Percentiles rank a stretch among this genome's conserved stretches.
These are phyloP conservation scores for Myotis yumanensis DNA, from an alignment of 2,113 vertebrate species.

Conservation along the genomic window DNA sequence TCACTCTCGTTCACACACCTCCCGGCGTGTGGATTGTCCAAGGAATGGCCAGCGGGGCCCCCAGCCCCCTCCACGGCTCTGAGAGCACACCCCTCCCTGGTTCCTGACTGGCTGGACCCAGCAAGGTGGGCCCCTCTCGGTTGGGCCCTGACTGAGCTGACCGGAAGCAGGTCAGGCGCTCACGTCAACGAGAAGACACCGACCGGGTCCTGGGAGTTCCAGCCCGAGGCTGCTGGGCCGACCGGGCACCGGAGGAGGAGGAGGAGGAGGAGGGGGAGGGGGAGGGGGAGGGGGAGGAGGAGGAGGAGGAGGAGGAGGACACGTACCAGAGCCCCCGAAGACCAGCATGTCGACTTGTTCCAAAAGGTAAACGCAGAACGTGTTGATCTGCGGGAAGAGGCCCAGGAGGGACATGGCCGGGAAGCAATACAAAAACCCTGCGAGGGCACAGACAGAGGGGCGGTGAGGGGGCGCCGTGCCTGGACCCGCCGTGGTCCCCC, in stretches of 20 bases:
- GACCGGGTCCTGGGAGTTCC: too few species aligned
- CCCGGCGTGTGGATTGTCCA: background rate
- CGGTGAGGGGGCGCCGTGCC: rapidly evolving
- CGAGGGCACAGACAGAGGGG: constrained; percentile 19
- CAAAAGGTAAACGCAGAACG: constrained; percentile 94
- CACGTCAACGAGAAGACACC: background rate
- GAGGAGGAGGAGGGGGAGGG: background rate
- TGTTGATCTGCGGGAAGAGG: constrained; percentile 98
- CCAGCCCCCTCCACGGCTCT: too few species aligned
- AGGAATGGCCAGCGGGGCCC: background rate
- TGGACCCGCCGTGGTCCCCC: rapidly evolving
- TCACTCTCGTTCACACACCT: background rate
- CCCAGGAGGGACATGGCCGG: constrained; percentile 95
- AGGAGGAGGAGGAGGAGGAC: background rate
- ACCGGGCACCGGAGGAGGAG: background rate
- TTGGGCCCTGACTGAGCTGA: background rate
- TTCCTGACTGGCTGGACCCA: background rate
- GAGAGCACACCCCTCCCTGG: rapidly evolving
- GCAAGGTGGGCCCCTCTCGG: rapidly evolving
- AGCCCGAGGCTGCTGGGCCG: background rate
- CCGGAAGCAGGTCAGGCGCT: background rate
- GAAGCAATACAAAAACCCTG: constrained; percentile 96
- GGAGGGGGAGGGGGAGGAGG: too few species aligned
- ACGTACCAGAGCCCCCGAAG: constrained; percentile 96
- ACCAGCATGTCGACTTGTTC: constrained; percentile 97